A percentile compares a stretch with the other conserved stretches of the same genome.
Conservation (phyloP, 2,888 invertebrate species). For the Cryptus viduatorius region DNA sequence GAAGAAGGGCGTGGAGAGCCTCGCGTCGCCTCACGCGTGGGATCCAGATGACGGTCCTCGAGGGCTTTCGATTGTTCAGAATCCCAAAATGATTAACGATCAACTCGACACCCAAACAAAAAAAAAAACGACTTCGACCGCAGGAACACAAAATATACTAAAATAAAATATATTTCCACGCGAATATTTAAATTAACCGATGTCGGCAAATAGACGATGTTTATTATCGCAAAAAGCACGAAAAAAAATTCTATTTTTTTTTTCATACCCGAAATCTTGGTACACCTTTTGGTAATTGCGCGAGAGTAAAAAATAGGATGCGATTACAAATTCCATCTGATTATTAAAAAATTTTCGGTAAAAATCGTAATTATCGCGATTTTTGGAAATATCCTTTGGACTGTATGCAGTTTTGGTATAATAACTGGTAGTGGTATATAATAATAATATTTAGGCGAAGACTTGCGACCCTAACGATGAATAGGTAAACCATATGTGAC, state of each 20-base stretch:
- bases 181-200: background rate
- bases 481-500: background rate
- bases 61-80: conserved; percentile 42
- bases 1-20: conserved; percentile 46
- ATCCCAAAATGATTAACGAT: conserved; percentile 31
- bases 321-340: too few species aligned
- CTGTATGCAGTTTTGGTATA: background rate
- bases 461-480: background rate
- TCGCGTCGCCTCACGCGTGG: background rate
- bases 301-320: too few species aligned
- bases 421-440: too few species aligned
- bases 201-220: background rate
- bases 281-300: too few species aligned
- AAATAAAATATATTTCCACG: background rate
- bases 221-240: background rate
- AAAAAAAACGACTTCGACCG: background rate
- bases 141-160: background rate
- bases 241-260: background rate
- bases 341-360: too few species aligned
- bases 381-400: too few species aligned
- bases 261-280: background rate
- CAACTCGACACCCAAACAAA: conserved; percentile 3
- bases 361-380: too few species aligned
- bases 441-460: background rate
- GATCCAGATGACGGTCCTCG: conserved; percentile 12